Evolutionary conservation across 2,113 vertebrate species (phyloP).

Genomic region (Zapus hudsonius): DNA sequence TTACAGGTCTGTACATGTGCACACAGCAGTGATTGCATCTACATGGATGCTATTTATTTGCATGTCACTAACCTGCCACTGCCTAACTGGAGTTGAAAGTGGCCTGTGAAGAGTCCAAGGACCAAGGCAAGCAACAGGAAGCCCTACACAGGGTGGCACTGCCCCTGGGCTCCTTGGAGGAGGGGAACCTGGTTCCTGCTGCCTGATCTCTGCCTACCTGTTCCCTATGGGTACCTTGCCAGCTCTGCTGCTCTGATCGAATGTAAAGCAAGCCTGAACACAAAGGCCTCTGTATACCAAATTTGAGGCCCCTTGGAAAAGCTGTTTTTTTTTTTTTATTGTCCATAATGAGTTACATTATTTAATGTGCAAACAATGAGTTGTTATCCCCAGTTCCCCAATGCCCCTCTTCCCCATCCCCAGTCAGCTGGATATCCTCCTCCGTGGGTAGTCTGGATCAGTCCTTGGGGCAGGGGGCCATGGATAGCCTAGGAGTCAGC

Average conservation of each 20-base stretch:
- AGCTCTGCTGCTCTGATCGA: too few relatives aligned
- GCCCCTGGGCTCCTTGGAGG: background rate
- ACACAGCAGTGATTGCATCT: background rate
- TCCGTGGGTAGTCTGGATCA: too few relatives aligned
- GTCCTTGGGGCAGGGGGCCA: too few relatives aligned
- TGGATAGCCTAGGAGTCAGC: too few relatives aligned
- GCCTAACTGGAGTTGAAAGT: background rate
- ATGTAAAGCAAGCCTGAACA: background rate
- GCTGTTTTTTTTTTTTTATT: too few relatives aligned
- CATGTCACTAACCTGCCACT: background rate
- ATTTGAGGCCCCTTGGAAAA: background rate
- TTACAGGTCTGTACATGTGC: background rate
- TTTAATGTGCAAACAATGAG: too few relatives aligned
- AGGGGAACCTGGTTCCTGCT: background rate
- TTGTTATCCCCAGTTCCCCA: too few relatives aligned
- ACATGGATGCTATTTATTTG: background rate
- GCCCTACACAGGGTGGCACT: rapidly evolving
- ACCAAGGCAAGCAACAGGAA: background rate
- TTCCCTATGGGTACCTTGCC: rapidly evolving
- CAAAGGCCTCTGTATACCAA: background rate
- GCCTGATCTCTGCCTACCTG: background rate
- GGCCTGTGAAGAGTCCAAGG: background rate
- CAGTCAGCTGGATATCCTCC: too few relatives aligned
- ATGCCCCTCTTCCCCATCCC: too few relatives aligned
- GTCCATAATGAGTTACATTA: too few relatives aligned